Percentiles rank a stretch among this genome's conserved stretches.
Evolutionary conservation across 2,113 vertebrate species (phyloP).

Genomic region (Pygoscelis adeliae): DNA sequence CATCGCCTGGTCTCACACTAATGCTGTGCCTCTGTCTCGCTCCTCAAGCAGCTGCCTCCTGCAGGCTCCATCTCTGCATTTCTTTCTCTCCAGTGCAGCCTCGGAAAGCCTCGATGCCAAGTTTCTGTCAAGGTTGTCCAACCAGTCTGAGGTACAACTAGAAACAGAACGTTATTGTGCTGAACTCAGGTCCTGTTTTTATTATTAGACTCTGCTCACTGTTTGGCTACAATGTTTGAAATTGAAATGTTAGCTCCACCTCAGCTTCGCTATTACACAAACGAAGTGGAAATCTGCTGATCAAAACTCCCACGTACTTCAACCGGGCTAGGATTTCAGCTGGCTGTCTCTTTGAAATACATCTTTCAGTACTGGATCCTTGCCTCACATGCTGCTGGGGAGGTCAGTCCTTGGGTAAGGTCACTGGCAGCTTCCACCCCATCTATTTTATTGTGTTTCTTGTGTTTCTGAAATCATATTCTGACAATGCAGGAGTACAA

Average conservation of each 20-base stretch:
- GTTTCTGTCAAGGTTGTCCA: conserved; percentile 11
- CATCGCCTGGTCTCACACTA: not conserved
- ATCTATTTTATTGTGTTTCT: not conserved
- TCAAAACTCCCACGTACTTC: not conserved
- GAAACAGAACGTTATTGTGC: not conserved
- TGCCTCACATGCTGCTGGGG: not conserved
- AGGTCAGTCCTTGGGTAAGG: conserved; percentile 18
- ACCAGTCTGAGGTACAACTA: not conserved
- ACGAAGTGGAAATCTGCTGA: conserved; percentile 38
- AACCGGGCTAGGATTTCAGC: not conserved
- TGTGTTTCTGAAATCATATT: not conserved
- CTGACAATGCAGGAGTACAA: not conserved
- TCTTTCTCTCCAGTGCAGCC: not conserved
- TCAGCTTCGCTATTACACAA: not conserved
- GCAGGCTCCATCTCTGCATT: not conserved
- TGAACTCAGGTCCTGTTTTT: conserved; percentile 20
- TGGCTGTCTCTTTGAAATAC: not conserved
- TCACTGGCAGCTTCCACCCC: not conserved
- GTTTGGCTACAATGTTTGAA: not conserved
- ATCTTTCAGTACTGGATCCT: not conserved
- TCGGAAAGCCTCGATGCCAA: not conserved
- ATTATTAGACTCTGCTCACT: not conserved
- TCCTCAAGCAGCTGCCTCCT: not conserved
- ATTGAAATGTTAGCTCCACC: not conserved
- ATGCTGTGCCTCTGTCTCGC: accelerated